These are phyloP conservation scores for Aphelenchoides fujianensis DNA, from an alignment of 1,140 invertebrate genomes.

Conservation along the genomic window DNA sequence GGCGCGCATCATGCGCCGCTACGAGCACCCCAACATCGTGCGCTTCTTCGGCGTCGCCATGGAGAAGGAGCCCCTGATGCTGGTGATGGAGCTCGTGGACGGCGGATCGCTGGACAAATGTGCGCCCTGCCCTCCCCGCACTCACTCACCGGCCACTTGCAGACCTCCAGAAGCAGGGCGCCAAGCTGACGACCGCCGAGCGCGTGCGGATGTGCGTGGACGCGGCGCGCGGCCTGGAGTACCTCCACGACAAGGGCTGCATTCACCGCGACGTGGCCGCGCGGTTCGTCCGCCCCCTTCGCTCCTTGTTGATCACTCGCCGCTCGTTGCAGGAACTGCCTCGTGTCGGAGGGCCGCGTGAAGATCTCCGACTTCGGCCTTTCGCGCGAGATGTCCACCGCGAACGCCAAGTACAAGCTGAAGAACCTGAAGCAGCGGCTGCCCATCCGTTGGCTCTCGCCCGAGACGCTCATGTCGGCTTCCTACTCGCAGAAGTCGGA, in stretches of 20 bases:
- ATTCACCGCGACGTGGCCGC: constrained; percentile 72
- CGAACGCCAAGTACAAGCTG: constrained; percentile 39
- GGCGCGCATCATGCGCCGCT: constrained; percentile 89
- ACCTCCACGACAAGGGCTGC: constrained; percentile 90
- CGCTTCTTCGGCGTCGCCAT: constrained; percentile 94
- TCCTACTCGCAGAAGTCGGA: constrained; percentile 40
- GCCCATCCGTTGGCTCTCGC: constrained; percentile 45
- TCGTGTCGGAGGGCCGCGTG: constrained; percentile 79
- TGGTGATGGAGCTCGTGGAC: constrained; percentile 94
- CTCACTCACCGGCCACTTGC: constrained; percentile 51
- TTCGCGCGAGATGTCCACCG: constrained; percentile 73
- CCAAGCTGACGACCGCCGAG: constrained; percentile 45
- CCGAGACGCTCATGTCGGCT: constrained; percentile 34
- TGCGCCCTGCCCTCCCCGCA: constrained; percentile 78
- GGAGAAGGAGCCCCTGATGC: constrained; percentile 96
- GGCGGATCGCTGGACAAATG: constrained; percentile 66
- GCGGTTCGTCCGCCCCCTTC: neutral
- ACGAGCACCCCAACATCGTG: constrained; percentile 85
- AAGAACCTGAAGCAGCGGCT: constrained; percentile 47
- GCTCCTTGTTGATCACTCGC: constrained; percentile 68
- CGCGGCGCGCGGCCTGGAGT: constrained; percentile 88
- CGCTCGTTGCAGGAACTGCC: constrained; percentile 83
- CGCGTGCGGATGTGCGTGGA: constrained; percentile 81
- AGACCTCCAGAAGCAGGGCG: constrained; percentile 76
- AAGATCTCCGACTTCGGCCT: constrained; percentile 98